These are phyloP conservation scores for Epinephelus cyanopodus DNA, from an alignment of 2,113 vertebrate genomes.

Conservation along the genomic window DNA sequence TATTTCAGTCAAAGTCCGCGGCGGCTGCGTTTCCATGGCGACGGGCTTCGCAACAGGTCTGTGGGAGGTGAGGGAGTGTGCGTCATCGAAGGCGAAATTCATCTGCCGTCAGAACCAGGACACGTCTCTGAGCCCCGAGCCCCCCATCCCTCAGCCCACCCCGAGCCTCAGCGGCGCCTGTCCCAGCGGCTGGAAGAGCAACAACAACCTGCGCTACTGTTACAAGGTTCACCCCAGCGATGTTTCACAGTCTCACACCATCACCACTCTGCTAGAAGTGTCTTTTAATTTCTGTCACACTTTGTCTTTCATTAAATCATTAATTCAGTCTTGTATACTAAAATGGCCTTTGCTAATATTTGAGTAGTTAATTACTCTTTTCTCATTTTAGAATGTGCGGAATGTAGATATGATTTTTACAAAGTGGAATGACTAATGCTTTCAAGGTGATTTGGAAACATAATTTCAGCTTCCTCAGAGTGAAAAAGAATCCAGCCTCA, in stretches of 20 bases:
- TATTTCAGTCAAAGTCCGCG: slow-evolving; percentile 84
- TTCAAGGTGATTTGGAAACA: background rate
- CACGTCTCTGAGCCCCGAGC: slow-evolving; percentile 86
- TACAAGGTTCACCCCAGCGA: slow-evolving; percentile 89
- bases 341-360: background rate
- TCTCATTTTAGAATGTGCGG: background rate
- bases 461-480: background rate
- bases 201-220: slow-evolving; percentile 90
- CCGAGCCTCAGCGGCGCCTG: slow-evolving; percentile 91
- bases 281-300: background rate
- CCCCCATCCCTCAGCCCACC: slow-evolving; percentile 87
- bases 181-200: slow-evolving; percentile 90
- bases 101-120: slow-evolving; percentile 94
- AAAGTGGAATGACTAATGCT: background rate
- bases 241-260: background rate
- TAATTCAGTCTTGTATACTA: background rate
- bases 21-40: slow-evolving; percentile 92
- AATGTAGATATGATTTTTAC: slow-evolving; percentile 4
- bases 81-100: slow-evolving; percentile 89
- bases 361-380: background rate
- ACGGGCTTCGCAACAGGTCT: slow-evolving; percentile 91
- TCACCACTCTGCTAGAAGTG: background rate
- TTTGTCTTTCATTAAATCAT: background rate
- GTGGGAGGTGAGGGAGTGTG: slow-evolving; percentile 90
- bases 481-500: background rate